Evolutionary conservation across 2,797 vertebrate genomes (phyloP).

Genomic region (Halcyon chelicuti): DNA sequence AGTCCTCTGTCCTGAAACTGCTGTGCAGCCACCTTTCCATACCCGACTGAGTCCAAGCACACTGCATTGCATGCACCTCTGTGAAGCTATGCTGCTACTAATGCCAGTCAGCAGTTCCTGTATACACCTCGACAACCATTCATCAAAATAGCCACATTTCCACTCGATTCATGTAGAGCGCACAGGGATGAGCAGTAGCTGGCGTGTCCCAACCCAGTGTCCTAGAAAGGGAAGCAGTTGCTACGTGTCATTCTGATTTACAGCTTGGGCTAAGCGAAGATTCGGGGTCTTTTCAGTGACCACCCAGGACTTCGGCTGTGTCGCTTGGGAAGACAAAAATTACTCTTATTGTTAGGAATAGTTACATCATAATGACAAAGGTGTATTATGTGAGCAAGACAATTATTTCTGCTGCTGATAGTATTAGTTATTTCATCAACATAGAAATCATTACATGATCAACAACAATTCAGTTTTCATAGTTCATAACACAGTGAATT

Average conservation of each 20-base stretch:
- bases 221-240: background rate
- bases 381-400: background rate
- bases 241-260: background rate
- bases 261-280: rapidly evolving
- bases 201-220: background rate
- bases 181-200: background rate
- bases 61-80: conserved; percentile 61
- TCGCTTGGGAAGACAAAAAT: background rate
- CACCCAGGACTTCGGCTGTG: background rate
- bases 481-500: background rate
- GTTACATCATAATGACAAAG: background rate
- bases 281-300: background rate
- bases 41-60: background rate
- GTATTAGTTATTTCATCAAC: conserved; percentile 33
- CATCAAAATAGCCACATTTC: background rate
- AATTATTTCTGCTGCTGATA: background rate
- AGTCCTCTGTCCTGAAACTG: background rate
- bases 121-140: background rate
- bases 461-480: background rate
- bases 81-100: conserved; percentile 12
- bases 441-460: conserved; percentile 2
- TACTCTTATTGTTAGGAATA: background rate
- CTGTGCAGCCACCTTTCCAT: conserved; percentile 32
- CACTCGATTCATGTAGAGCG: background rate
- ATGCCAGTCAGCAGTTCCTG: background rate